A percentile compares a stretch with the other conserved stretches of the same genome.
phyloP scores from a whole-genome alignment of 2,888 invertebrate species.

The Agonopterix alstromeriana region DNA sequence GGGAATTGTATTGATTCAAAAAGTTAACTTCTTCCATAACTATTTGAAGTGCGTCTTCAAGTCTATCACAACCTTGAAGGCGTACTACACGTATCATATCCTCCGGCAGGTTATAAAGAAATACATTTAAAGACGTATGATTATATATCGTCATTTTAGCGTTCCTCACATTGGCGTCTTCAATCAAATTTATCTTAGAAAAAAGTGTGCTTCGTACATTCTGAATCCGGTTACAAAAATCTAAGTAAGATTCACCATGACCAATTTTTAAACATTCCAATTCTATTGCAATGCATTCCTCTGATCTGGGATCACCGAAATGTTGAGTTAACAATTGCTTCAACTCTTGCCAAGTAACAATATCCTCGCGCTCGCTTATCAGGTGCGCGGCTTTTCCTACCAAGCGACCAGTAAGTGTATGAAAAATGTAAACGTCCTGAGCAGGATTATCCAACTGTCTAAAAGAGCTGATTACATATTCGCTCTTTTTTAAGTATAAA shows the following conservation, averaged over 20 bases:
- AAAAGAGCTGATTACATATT: background rate
- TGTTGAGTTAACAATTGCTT: slow-evolving; percentile 8
- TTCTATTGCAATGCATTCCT: slow-evolving; percentile 10
- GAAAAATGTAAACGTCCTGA: slow-evolving; percentile 1
- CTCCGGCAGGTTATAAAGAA: slow-evolving; percentile 10
- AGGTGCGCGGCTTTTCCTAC: slow-evolving; percentile 1
- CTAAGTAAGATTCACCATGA: slow-evolving; percentile 6
- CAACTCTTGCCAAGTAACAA: slow-evolving; percentile 5
- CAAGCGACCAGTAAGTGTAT: background rate
- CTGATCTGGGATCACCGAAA: slow-evolving; percentile 12
- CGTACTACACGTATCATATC: slow-evolving; percentile 7
- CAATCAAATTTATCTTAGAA: slow-evolving; percentile 4
- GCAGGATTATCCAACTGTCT: background rate
- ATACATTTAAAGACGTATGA: slow-evolving; percentile 10
- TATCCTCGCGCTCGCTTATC: slow-evolving; percentile 1
- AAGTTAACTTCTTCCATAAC: slow-evolving; percentile 4
- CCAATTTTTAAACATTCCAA: slow-evolving; percentile 8
- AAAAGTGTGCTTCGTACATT: slow-evolving; percentile 3
- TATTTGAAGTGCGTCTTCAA: background rate
- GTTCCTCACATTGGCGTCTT: background rate
- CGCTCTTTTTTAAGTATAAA: background rate
- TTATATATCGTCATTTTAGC: slow-evolving; percentile 11
- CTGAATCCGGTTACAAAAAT: slow-evolving; percentile 12
- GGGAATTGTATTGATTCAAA: background rate
- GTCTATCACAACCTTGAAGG: background rate